Evolutionary conservation across 37 sponge, comb jelly and placozoan species (phyloP), one percentile per base, ranked within the genome.

Genomic region (Petrosia ficiformis): DNA sequence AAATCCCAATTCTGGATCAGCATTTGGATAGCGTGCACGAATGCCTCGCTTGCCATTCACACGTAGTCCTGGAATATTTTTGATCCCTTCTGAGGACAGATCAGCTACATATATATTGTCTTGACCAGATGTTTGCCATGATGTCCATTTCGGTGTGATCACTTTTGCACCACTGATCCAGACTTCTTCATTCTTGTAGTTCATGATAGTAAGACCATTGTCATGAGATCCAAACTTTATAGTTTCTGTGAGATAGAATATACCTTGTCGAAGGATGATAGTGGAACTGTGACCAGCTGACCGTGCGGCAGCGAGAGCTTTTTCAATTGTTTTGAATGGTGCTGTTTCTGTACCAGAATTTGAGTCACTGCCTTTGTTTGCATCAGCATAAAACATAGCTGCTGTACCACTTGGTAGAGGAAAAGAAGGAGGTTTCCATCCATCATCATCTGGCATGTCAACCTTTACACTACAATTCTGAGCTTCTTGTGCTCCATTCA

Each of bases 151-250:
- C 21, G 80, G 86, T 3, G 39, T 42, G 16, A 85, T 73, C 35
- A 44, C 61, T 40, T 66, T 89, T 16, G 80, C 89, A 58, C 89
- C 89, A 44, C 89, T 89, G 35, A 89, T 54, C 57, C 59, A 39
- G 4, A 58, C 89, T 35, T 83, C 80, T 74, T 89, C 89, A 0
- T 59, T 52, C 6, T 65, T 38, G 64, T 75, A 89, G 41, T 60
- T 83, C 39, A 32, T 39, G 6, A 89, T 74, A 42, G 84, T 83
- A 37, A 83, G 76, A 28, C 66, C 57, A 14, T 35, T 59, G 57
- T 89, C 80, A n/a, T 65, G 24, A 24, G 59, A 44, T 0, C 42
- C 68, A 39, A 89, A 65, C 35, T 48, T 42, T 30, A 89, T 78
- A 30, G 89, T 70, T 2, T 83, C 75, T 8, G 52, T 72, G 16